Evolutionary conservation across 2,113 vertebrate species (phyloP).

Genomic region (Lynx canadensis): DNA sequence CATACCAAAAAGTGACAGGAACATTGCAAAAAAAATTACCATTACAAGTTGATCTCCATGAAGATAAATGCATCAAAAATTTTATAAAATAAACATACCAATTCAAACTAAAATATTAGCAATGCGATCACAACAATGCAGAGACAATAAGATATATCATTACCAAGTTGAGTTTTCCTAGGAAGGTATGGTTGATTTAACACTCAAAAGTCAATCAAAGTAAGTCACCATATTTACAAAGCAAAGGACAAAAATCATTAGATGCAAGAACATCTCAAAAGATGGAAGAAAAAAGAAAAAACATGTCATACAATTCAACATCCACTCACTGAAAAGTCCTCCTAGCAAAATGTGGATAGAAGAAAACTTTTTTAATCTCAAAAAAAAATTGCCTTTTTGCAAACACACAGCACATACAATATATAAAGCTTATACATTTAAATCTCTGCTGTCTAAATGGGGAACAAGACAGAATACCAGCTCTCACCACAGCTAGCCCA

Average conservation of each 20-base stretch:
- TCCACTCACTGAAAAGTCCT: not conserved
- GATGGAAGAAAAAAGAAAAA: slow-evolving; percentile 11
- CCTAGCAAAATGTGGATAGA: not conserved
- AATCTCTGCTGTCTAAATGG: not conserved
- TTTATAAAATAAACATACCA: not conserved
- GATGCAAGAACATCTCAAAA: not conserved
- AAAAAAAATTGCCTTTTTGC: not conserved
- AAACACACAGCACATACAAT: not conserved
- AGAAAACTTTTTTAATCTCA: not conserved
- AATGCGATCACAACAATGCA: not conserved
- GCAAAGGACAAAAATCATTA: not conserved
- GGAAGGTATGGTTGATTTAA: not conserved
- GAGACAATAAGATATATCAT: not conserved
- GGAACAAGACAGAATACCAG: not conserved
- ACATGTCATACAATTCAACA: not conserved
- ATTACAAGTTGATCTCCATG: not conserved
- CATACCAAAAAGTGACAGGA: not conserved
- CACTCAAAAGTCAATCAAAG: not conserved
- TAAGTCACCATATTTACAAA: not conserved
- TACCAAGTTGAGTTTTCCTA: not conserved
- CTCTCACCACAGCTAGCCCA: not conserved
- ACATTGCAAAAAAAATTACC: not conserved
- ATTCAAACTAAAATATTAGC: not conserved
- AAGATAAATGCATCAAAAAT: not conserved
- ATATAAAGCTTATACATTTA: not conserved